Conservation (phyloP, 2,888 invertebrate genomes). For the Dromius quadrimaculatus region DNA sequence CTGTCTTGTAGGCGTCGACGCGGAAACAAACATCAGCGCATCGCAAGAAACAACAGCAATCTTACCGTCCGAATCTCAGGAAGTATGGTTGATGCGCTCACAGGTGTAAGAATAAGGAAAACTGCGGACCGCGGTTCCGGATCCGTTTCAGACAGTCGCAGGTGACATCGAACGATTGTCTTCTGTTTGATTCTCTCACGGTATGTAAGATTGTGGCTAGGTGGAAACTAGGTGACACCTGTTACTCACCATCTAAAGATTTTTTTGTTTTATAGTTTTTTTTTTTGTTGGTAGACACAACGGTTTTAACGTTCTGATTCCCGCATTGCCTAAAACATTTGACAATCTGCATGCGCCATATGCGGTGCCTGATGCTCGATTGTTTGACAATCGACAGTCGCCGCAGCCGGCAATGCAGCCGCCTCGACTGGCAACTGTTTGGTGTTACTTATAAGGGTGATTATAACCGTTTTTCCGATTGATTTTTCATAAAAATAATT, state of each 20-base stretch:
- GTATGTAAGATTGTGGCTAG: constrained; percentile 11
- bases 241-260: constrained; percentile 3
- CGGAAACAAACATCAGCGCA: constrained; percentile 35
- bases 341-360: constrained; percentile 48
- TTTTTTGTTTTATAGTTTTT: constrained; percentile 9
- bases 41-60: constrained; percentile 28
- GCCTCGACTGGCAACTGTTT: constrained; percentile 57
- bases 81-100: constrained; percentile 45
- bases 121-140: constrained; percentile 48
- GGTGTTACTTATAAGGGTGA: no score
- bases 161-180: constrained; percentile 11
- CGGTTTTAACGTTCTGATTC: no score
- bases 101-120: constrained; percentile 40
- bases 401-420: constrained; percentile 48
- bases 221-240: constrained; percentile 10
- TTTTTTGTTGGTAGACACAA: constrained; percentile 5
- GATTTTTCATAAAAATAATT: no score
- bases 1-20: constrained; percentile 19
- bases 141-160: constrained; percentile 35
- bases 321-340: constrained; percentile 24
- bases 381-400: constrained; percentile 59
- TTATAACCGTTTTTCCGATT: no score
- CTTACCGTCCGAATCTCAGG: constrained; percentile 47
- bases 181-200: constrained; percentile 22
- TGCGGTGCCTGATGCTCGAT: constrained; percentile 34